These are phyloP conservation scores for Yponomeuta plumbellus DNA, from an alignment of 2,888 invertebrate species.

Conservation along the genomic window DNA sequence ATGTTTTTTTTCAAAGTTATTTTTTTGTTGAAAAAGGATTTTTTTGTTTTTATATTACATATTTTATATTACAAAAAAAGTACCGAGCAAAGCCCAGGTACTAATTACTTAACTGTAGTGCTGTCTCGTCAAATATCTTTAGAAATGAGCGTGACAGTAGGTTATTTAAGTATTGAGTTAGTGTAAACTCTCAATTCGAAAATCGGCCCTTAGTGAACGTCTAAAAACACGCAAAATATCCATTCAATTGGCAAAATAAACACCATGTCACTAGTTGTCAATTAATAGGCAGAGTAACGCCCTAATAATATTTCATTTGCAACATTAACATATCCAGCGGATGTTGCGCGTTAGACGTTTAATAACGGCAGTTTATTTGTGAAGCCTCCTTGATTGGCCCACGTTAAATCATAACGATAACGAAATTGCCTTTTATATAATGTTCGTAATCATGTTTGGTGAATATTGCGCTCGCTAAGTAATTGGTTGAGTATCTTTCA, in stretches of 20 bases:
- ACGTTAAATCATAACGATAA: slow-evolving; percentile 2
- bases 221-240: neutral
- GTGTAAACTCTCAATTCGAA: no score
- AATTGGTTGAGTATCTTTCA: neutral
- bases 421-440: slow-evolving; percentile 7
- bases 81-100: no score
- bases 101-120: no score
- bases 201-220: no score
- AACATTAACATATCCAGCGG: neutral
- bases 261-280: neutral
- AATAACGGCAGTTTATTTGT: neutral
- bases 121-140: no score
- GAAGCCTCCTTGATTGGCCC: neutral
- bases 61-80: no score
- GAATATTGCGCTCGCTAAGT: neutral
- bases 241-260: neutral
- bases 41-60: no score
- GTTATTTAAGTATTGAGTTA: no score
- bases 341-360: neutral
- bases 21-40: no score
- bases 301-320: slow-evolving; percentile 5
- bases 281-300: neutral
- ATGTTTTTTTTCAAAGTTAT: no score
- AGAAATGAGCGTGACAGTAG: no score
- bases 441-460: slow-evolving; percentile 3